phyloP scores from a whole-genome alignment of 2,797 vertebrate species.

The Enteromius radiatus region DNA sequence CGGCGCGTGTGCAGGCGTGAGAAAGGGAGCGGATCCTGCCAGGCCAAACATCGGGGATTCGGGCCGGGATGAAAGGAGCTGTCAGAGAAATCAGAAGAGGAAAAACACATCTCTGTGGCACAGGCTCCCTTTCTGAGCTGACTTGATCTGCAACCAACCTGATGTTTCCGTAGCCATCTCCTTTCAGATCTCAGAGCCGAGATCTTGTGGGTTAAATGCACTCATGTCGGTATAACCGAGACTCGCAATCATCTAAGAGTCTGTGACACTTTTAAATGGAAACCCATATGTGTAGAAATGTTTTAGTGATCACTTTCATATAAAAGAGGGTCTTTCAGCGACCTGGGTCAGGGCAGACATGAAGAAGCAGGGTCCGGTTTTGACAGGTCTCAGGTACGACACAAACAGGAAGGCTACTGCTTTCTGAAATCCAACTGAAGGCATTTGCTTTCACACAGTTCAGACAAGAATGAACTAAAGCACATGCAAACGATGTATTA shows the following conservation, averaged over 20 bases:
- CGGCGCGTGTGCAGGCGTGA: conserved; percentile 55
- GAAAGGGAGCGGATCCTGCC: conserved; percentile 75
- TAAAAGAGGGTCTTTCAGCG: conserved; percentile 82
- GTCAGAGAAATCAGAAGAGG: conserved; percentile 76
- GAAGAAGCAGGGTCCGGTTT: conserved; percentile 60
- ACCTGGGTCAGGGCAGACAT: conserved; percentile 68
- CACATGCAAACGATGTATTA: conserved; percentile 13
- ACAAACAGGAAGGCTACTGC: background rate
- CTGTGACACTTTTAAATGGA: conserved; percentile 53
- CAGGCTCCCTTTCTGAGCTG: conserved; percentile 65
- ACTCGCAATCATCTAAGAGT: conserved; percentile 46
- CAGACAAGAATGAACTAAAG: background rate
- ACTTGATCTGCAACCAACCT: conserved; percentile 49
- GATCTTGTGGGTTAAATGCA: conserved; percentile 43
- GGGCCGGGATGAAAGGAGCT: conserved; percentile 79
- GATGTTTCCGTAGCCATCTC: conserved; percentile 42
- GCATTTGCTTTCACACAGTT: background rate
- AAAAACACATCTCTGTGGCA: conserved; percentile 69
- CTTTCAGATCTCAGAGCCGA: conserved; percentile 45
- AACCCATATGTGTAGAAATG: conserved; percentile 59
- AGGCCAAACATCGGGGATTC: conserved; percentile 77
- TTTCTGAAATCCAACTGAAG: background rate
- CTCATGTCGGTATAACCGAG: conserved; percentile 47
- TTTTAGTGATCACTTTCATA: conserved; percentile 79
- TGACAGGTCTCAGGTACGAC: conserved; percentile 74